A percentile compares a stretch with the other conserved stretches of the same genome.
phyloP scores from a whole-genome alignment of 2,113 vertebrate genomes.

The Vulpes ferrilata region DNA sequence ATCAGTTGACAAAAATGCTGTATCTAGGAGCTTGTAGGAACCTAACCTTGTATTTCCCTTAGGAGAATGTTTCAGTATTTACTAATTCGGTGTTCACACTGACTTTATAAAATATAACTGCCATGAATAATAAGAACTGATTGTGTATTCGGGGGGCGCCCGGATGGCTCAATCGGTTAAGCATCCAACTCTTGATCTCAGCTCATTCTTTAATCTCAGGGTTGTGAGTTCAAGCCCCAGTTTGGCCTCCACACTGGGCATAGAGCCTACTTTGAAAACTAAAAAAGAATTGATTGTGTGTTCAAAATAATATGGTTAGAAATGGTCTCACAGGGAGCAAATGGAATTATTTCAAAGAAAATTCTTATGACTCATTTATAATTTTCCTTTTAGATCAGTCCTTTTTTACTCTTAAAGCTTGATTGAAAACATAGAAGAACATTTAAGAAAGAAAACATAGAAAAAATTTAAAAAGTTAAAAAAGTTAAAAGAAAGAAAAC shows the following conservation, averaged over 20 bases:
- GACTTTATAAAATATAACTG: not conserved
- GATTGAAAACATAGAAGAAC: not conserved
- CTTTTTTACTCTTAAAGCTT: not conserved
- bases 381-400: not conserved
- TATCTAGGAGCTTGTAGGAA: not conserved
- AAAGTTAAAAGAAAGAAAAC: not conserved
- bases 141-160: not conserved
- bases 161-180: not conserved
- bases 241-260: not conserved
- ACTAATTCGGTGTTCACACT: not conserved
- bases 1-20: not conserved
- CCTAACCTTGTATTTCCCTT: not conserved
- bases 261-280: not conserved
- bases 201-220: not conserved
- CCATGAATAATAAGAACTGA: not conserved
- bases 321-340: not conserved
- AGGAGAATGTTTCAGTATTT: not conserved
- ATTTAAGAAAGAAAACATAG: not conserved
- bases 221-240: not conserved
- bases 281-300: not conserved
- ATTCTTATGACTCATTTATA: not conserved
- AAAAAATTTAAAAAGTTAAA: too few relatives aligned
- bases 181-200: not conserved
- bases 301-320: constrained; percentile 3
- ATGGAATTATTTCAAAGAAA: not conserved